Evolutionary conservation across 2,888 invertebrate species (phyloP).

Genomic region (Morpho helenor): DNA sequence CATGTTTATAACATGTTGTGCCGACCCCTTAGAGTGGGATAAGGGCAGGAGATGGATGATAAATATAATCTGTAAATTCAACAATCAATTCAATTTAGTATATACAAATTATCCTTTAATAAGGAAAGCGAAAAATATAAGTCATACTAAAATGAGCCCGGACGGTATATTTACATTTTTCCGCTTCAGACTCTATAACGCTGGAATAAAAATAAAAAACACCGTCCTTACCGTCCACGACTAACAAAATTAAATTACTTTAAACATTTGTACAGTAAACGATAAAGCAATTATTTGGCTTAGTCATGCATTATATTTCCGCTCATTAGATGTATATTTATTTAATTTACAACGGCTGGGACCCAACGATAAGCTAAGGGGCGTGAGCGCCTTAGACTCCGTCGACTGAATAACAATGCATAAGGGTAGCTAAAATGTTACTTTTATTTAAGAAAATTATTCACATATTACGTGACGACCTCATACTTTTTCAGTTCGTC

Average conservation of each 20-base stretch:
- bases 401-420: constrained; percentile 75
- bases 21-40: too few species aligned
- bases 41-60: too few species aligned
- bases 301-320: constrained; percentile 75
- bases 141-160: constrained; percentile 7
- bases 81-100: too few species aligned
- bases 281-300: constrained; percentile 73
- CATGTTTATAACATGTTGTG: too few species aligned
- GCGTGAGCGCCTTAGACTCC: constrained; percentile 67
- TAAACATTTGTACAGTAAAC: constrained; percentile 34
- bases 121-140: background rate
- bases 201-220: constrained; percentile 21
- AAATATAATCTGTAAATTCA: too few species aligned
- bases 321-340: constrained; percentile 78
- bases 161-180: constrained; percentile 17
- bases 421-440: constrained; percentile 60
- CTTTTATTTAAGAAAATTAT: constrained; percentile 39
- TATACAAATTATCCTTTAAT: background rate
- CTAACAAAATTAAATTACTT: constrained; percentile 6
- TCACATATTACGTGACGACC: constrained; percentile 34
- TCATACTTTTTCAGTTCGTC: constrained; percentile 19
- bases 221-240: constrained; percentile 14
- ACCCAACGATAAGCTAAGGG: constrained; percentile 70
- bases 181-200: constrained; percentile 10
- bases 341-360: constrained; percentile 78